phyloP scores from a whole-genome alignment of 2,797 vertebrate genomes.

The Jordanella pulchra region DNA sequence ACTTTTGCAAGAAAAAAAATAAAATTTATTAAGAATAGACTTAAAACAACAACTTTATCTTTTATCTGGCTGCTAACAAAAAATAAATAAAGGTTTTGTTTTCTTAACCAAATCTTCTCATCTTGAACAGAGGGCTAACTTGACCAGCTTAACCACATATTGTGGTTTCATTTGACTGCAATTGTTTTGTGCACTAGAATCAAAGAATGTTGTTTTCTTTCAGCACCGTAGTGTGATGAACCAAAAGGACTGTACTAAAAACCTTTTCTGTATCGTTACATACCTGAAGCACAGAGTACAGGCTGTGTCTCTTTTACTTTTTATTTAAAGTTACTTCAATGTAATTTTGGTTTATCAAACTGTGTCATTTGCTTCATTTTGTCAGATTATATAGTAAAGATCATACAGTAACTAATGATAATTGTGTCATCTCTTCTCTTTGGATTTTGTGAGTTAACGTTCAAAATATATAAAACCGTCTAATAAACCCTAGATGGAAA shows the following conservation, averaged over 20 bases:
- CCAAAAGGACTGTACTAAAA: neutral
- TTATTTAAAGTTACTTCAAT: neutral
- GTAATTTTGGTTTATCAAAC: neutral
- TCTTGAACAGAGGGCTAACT: neutral
- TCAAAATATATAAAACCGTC: neutral
- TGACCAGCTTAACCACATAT: too few relatives aligned
- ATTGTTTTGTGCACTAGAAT: too few relatives aligned
- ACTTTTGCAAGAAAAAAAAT: neutral
- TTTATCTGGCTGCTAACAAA: neutral
- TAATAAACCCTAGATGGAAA: neutral
- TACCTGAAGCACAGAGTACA: neutral
- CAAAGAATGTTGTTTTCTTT: neutral
- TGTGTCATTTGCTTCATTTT: neutral
- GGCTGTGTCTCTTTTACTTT: neutral
- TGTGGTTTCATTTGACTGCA: neutral
- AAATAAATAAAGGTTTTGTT: too few relatives aligned
- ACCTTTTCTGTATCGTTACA: neutral
- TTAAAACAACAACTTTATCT: neutral
- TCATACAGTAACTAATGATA: neutral
- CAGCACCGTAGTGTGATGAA: neutral
- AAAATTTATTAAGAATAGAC: neutral
- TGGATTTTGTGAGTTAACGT: neutral
- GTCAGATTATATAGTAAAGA: too few relatives aligned
- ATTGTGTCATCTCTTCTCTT: neutral
- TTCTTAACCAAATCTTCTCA: too few relatives aligned